Evolutionary conservation across 2,888 invertebrate genomes (phyloP).

Genomic region (Willowsia nigromaculata): DNA sequence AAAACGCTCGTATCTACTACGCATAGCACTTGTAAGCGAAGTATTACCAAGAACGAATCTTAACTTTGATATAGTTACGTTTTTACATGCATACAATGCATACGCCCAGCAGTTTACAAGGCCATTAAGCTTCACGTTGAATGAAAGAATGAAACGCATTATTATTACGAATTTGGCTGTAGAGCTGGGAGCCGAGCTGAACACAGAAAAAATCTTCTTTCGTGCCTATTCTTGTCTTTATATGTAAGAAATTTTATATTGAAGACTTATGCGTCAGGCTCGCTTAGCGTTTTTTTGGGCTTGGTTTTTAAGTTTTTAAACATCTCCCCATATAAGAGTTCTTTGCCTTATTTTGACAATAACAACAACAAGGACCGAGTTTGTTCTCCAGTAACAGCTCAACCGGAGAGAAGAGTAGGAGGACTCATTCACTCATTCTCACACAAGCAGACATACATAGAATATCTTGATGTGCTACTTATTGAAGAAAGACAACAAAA

Average conservation of each 20-base stretch:
- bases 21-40: neutral
- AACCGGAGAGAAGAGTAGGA: conserved; percentile 44
- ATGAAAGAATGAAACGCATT: conserved; percentile 40
- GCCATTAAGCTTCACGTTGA: conserved; percentile 58
- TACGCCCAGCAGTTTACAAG: conserved; percentile 69
- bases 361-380: conserved; percentile 40
- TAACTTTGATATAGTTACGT: neutral
- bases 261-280: neutral
- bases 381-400: conserved; percentile 60
- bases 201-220: neutral
- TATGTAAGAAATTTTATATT: neutral
- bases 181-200: neutral
- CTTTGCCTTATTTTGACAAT: conserved; percentile 44
- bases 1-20: neutral
- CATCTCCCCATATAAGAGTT: neutral
- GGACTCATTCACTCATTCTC: conserved; percentile 31
- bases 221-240: neutral
- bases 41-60: neutral
- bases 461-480: conserved; percentile 58
- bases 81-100: conserved; percentile 38
- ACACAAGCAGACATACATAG: neutral
- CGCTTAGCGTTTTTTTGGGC: neutral
- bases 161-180: neutral
- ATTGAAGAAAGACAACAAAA: conserved; percentile 1
- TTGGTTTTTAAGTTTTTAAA: conserved; percentile 32